Evolutionary conservation across 2,113 vertebrate genomes (phyloP), one percentile per base, ranked within the genome.

Genomic region (Gobiocypris rarus): DNA sequence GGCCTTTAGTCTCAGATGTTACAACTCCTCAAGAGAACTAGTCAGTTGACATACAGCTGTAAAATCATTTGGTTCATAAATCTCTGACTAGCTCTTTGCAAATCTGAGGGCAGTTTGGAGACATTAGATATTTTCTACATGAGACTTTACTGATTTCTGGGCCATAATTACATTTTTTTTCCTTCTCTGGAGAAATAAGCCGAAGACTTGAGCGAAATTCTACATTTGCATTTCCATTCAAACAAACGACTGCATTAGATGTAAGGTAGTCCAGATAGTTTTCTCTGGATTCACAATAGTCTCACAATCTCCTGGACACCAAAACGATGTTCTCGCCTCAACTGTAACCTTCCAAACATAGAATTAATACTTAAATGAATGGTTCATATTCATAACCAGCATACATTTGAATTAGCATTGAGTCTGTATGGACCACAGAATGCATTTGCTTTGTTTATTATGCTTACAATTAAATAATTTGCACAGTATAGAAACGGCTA

Each of bases 391-490:
- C 74, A 75, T n/a, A 54, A 19, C 17, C n/a, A 31, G 10, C 38
- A 13, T 75, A 22, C 26, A 54, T 75, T 75, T 75, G n/a, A 54
- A n/a, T 34, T 34, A 75, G 26, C 50, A 56, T 75, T 22, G n/a
- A 41, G 41, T 24, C 7, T 71, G 1, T 71, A 45, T 24, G 69
- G 14, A 43, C 9, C 69, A n/a, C 69, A 43, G 38, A 43, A 71
- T 71, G 3, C 69, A 73, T 73, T 26, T 26, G 48, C 26, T 54
- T 38, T 75, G 50, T 54, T 54, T 54, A 50, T 75, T 54, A 75
- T 24, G 26, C 48, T 50, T 17, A 17, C 13, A 52, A 22, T 34
- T 19, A 22, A 58, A 58, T 34, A 6, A 54, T 76, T 58, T 76
- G 31, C 56, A 38, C 9, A 8, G 10, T 71, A 41, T 6, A 8